These are phyloP conservation scores for Mormyrus lacerda DNA, from an alignment of 2,113 vertebrate species.

Conservation along the genomic window DNA sequence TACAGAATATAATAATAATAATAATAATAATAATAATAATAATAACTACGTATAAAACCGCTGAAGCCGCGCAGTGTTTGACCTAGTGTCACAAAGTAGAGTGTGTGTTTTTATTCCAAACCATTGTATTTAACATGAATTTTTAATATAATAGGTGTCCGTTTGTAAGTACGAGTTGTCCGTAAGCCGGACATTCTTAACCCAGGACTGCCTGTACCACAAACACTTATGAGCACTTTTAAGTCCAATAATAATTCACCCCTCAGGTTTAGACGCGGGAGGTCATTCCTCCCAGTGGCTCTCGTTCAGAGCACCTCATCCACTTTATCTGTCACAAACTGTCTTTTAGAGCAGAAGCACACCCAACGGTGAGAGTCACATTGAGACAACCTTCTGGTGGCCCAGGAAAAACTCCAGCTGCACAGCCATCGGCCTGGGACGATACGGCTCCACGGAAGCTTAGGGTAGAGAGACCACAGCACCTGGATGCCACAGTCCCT, in stretches of 20 bases:
- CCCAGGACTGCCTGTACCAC: neutral
- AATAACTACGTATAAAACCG: no score
- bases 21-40: no score
- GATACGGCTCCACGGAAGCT: neutral
- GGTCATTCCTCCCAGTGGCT: neutral
- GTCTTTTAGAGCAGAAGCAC: neutral
- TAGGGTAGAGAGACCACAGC: neutral
- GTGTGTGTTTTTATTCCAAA: no score
- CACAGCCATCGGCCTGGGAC: neutral
- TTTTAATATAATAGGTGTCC: neutral
- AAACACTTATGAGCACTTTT: neutral
- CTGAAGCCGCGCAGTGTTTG: no score
- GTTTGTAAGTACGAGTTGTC: neutral
- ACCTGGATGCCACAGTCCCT: neutral
- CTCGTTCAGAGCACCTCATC: neutral
- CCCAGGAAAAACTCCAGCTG: neutral
- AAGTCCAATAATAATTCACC: neutral
- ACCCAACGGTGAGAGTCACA: no score
- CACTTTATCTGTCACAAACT: neutral
- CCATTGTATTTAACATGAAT: no score
- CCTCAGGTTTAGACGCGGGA: neutral
- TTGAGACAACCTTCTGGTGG: neutral
- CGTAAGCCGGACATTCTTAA: neutral
- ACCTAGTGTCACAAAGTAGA: no score
- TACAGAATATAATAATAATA: no score